phyloP scores from a whole-genome alignment of 2,888 invertebrate species.

The Laothoe populi region DNA sequence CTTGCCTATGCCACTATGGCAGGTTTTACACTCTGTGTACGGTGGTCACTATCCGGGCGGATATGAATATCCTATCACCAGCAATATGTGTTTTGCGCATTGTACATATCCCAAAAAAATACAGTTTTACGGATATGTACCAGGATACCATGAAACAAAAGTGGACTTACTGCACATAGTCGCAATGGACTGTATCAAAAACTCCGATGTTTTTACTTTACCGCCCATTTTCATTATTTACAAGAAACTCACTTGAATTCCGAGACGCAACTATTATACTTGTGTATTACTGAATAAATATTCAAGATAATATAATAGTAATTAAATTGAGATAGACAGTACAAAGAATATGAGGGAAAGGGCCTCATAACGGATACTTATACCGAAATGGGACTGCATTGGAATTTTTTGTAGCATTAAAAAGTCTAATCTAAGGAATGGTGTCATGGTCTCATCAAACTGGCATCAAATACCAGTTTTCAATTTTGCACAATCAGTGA shows the following conservation, averaged over 20 bases:
- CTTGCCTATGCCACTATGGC: no score
- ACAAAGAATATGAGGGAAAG: background rate
- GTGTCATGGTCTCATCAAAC: no score
- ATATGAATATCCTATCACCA: no score
- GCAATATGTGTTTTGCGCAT: no score
- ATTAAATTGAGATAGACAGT: constrained; percentile 1
- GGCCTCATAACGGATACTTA: background rate
- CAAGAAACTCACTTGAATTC: constrained; percentile 8
- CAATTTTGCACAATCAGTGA: no score
- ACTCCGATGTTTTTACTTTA: constrained; percentile 53
- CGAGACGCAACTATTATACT: constrained; percentile 12
- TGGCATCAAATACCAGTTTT: no score
- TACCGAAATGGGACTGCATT: no score
- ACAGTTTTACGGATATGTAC: background rate
- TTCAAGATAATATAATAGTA: constrained; percentile 9
- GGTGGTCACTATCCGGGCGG: no score
- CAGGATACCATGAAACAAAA: background rate
- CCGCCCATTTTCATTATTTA: constrained; percentile 46
- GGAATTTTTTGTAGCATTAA: no score
- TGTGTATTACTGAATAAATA: constrained; percentile 38
- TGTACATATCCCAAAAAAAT: background rate
- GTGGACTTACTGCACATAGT: constrained; percentile 60
- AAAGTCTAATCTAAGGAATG: no score
- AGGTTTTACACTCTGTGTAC: no score
- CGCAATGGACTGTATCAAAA: constrained; percentile 55